Percentiles rank a stretch among this genome's conserved stretches.
Conservation (phyloP, 2,888 invertebrate species). For the Tetheella fluctuosa region DNA sequence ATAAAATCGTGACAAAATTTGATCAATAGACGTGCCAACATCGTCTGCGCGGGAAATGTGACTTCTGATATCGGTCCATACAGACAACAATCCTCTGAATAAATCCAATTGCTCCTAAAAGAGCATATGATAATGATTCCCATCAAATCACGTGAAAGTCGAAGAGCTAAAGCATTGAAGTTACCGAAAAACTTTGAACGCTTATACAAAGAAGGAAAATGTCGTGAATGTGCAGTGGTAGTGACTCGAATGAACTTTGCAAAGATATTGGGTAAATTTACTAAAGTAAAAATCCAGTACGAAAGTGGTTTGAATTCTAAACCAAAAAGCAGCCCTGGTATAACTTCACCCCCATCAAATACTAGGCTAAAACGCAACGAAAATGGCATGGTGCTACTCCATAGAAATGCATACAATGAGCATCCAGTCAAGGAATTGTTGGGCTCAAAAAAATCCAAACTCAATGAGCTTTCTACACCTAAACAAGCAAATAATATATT, state of each 20-base stretch:
- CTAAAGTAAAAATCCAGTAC: constrained; percentile 79
- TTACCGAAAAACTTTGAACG: constrained; percentile 70
- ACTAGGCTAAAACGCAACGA: constrained; percentile 71
- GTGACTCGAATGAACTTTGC: constrained; percentile 80
- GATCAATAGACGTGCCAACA: constrained; percentile 39
- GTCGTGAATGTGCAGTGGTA: constrained; percentile 74
- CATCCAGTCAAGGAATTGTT: constrained; percentile 58
- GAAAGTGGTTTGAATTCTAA: constrained; percentile 66
- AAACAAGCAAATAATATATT: constrained; percentile 56
- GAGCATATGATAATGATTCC: constrained; percentile 60
- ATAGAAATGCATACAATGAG: constrained; percentile 61
- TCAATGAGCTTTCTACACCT: constrained; percentile 33
- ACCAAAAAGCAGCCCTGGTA: constrained; percentile 47
- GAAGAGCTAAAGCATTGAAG: constrained; percentile 57
- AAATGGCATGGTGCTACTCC: constrained; percentile 76
- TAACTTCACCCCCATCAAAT: constrained; percentile 49
- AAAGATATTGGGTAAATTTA: constrained; percentile 79
- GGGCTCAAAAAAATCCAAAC: constrained; percentile 48
- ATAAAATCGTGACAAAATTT: constrained; percentile 32
- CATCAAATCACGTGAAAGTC: constrained; percentile 61
- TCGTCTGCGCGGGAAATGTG: constrained; percentile 82
- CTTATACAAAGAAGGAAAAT: constrained; percentile 72
- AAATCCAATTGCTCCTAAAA: constrained; percentile 26
- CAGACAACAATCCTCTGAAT: constrained; percentile 36
- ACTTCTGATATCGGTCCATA: constrained; percentile 46